Conservation (phyloP, 1,140 invertebrate species). For the Atta cephalotes region DNA sequence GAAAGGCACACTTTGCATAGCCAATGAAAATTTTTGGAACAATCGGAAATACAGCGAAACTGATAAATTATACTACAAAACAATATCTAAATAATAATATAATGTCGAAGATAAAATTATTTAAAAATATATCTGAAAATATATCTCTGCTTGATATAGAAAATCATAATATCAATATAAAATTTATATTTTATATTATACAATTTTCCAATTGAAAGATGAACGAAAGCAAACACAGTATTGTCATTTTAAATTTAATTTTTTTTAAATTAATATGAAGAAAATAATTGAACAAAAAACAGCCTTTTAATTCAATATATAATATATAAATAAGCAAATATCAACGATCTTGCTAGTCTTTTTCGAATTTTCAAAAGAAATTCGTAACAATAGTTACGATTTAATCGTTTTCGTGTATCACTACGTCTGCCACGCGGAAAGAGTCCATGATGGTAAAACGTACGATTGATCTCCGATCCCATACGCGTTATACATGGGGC, state of each 20-base stretch:
- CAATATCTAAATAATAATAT: too few species aligned
- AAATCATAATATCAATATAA: neutral
- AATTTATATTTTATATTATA: neutral
- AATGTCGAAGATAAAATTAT: neutral
- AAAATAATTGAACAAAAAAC: too few species aligned
- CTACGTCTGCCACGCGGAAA: neutral
- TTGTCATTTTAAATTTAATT: neutral
- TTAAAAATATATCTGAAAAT: neutral
- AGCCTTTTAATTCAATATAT: too few species aligned
- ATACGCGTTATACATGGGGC: constrained; percentile 37
- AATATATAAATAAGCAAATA: too few species aligned
- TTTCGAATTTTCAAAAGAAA: too few species aligned
- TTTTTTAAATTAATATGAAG: neutral
- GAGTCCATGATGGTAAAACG: constrained; percentile 22
- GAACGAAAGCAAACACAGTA: neutral
- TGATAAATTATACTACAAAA: too few species aligned
- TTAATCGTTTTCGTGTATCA: too few species aligned
- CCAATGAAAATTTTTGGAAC: neutral
- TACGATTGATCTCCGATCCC: constrained; percentile 44
- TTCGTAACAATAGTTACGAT: too few species aligned
- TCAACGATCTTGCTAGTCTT: too few species aligned
- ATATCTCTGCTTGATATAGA: neutral
- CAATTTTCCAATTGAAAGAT: neutral
- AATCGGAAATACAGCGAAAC: neutral
- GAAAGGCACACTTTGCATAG: neutral